These are phyloP conservation scores for Acanthiza pusilla DNA, from an alignment of 2,797 vertebrate genomes.

Conservation along the genomic window DNA sequence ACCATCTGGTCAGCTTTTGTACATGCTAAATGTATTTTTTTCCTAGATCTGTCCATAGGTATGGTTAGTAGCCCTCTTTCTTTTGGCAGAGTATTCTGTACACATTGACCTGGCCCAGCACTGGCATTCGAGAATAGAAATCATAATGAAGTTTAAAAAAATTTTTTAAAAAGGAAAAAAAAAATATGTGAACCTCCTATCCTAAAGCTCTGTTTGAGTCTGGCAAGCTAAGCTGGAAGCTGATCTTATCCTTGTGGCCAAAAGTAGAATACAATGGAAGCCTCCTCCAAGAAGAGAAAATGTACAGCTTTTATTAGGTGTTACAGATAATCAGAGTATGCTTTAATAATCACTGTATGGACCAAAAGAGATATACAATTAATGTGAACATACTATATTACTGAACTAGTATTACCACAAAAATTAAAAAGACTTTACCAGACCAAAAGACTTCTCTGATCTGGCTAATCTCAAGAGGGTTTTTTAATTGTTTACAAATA, in stretches of 20 bases:
- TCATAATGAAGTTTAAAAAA: not conserved
- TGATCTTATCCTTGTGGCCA: not conserved
- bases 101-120: not conserved
- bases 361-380: not conserved
- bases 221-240: not conserved
- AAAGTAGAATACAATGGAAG: not conserved
- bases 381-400: not conserved
- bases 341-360: not conserved
- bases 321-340: not conserved
- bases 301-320: conserved; percentile 33
- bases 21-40: not conserved
- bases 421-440: not conserved
- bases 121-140: not conserved
- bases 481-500: not conserved
- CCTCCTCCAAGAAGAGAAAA: not conserved
- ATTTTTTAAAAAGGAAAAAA: too few species aligned
- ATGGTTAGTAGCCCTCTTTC: not conserved
- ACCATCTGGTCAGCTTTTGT: not conserved
- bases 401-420: not conserved
- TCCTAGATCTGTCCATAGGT: not conserved
- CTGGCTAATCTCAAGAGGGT: not conserved
- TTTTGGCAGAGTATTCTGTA: not conserved
- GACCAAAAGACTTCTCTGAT: not conserved
- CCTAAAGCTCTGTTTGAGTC: not conserved
- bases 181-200: not conserved